phyloP scores from a whole-genome alignment of 2,888 invertebrate genomes.

The Eulithis testata region DNA sequence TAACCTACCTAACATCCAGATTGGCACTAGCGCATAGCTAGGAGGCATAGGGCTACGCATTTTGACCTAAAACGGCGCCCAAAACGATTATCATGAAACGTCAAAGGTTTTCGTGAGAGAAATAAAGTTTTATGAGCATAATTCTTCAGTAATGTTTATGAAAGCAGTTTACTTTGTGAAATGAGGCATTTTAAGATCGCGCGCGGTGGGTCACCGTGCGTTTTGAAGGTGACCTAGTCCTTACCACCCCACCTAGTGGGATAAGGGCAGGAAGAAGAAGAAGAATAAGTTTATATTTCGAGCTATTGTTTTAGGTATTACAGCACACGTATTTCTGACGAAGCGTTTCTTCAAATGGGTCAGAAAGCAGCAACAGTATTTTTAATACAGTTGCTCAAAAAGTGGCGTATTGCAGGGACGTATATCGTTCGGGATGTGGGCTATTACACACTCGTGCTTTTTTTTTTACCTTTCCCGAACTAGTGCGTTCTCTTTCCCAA shows the following conservation, averaged over 20 bases:
- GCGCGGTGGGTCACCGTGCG: slow-evolving; percentile 17
- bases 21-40: slow-evolving; percentile 2
- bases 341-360: slow-evolving; percentile 1
- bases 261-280: no score
- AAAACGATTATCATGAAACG: slow-evolving; percentile 24
- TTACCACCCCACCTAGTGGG: no score
- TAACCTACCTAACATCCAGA: slow-evolving; percentile 18
- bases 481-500: no score
- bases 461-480: no score
- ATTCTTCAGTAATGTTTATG: slow-evolving; percentile 6
- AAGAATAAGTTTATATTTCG: no score
- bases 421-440: no score
- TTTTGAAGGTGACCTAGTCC: slow-evolving; percentile 27
- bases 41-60: slow-evolving; percentile 26
- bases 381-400: no score
- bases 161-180: slow-evolving; percentile 17
- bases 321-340: slow-evolving; percentile 1
- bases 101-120: slow-evolving; percentile 17
- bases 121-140: slow-evolving; percentile 21
- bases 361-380: not conserved
- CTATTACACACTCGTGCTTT: no score
- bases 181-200: slow-evolving; percentile 10
- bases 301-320: no score
- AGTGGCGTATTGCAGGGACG: no score
- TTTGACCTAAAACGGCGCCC: slow-evolving; percentile 14